Conservation (phyloP, 2,888 invertebrate genomes). For the Hetaerina titia region DNA sequence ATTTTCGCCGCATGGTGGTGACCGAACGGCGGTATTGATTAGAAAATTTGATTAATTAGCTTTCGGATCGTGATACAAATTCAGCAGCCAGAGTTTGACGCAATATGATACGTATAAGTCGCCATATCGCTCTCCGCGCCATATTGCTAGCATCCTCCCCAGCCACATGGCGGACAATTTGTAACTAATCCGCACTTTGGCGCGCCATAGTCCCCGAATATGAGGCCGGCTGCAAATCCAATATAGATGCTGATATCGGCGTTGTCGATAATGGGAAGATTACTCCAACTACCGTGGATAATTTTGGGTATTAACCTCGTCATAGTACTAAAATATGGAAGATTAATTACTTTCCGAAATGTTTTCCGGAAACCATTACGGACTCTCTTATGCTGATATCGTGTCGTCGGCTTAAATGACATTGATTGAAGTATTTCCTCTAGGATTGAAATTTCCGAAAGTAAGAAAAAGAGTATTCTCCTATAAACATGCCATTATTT, state of each 20-base stretch:
- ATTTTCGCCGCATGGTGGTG: background rate
- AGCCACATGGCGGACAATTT: background rate
- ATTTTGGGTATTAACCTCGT: slow-evolving; percentile 9
- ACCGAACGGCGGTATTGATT: background rate
- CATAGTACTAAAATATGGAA: slow-evolving; percentile 11
- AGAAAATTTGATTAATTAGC: background rate
- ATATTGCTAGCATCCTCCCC: background rate
- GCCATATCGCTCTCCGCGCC: slow-evolving; percentile 8
- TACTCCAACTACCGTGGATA: background rate
- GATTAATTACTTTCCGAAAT: background rate
- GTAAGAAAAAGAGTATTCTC: background rate
- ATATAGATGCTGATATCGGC: slow-evolving; percentile 17
- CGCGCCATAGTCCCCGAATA: background rate
- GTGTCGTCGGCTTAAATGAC: background rate
- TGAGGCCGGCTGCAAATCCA: background rate
- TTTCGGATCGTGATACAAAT: background rate
- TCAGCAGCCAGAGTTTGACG: background rate
- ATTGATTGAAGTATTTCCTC: background rate
- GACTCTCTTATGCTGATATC: background rate
- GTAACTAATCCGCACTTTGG: background rate
- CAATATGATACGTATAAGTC: slow-evolving; percentile 19
- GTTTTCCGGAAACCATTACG: background rate
- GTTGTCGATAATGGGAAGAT: slow-evolving; percentile 35
- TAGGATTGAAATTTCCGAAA: background rate
- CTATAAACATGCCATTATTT: no score